A percentile compares a stretch with the other conserved stretches of the same genome.
Conservation (phyloP, 2,888 invertebrate genomes). For the Strigamia maritima region DNA sequence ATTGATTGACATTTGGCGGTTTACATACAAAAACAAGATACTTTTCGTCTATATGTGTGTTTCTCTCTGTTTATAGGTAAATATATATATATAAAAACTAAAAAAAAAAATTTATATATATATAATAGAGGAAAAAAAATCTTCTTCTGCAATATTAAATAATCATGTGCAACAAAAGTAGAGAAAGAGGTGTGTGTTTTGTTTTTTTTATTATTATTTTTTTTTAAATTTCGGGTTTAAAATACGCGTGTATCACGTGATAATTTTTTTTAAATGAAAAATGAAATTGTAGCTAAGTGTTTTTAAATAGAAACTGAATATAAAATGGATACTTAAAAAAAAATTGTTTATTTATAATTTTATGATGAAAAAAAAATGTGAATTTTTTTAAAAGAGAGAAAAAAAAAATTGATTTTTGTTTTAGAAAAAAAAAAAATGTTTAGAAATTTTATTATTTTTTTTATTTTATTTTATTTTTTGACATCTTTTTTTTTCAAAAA, state of each 20-base stretch:
- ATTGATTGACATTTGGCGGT: background rate
- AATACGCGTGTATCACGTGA: constrained; percentile 35
- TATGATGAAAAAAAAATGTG: background rate
- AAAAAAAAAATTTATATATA: background rate
- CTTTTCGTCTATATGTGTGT: constrained; percentile 12
- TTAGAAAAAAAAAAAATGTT: background rate
- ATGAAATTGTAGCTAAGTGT: background rate
- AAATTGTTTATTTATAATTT: background rate
- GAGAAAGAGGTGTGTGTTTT: background rate
- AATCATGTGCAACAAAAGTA: constrained; percentile 25
- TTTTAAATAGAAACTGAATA: background rate
- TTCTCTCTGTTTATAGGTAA: constrained; percentile 32
- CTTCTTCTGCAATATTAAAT: constrained; percentile 30
- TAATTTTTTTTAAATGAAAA: background rate
- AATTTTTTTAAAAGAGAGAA: background rate
- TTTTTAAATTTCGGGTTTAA: background rate
- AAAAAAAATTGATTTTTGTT: background rate
- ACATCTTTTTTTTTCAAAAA: constrained; percentile 6
- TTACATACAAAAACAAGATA: background rate
- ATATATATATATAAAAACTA: background rate
- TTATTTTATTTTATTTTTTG: constrained; percentile 4
- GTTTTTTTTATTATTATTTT: background rate
- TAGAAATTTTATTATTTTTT: background rate
- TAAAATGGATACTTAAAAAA: background rate
- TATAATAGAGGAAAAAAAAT: constrained; percentile 13